Conservation (phyloP, 1,140 invertebrate species). For the Saccostrea glomerata region DNA sequence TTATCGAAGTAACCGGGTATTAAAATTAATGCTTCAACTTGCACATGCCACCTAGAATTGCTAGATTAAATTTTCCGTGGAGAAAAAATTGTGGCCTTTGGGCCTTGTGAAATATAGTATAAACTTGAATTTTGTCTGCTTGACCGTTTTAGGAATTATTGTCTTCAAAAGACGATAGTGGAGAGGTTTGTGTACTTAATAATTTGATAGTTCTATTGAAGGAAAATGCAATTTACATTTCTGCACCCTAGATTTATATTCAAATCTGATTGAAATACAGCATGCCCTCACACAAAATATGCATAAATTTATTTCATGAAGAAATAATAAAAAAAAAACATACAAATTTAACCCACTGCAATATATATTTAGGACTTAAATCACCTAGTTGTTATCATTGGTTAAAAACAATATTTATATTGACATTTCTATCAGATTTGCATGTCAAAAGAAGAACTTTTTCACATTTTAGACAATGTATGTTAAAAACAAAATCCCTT, state of each 20-base stretch:
- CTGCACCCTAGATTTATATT: conserved; percentile 17
- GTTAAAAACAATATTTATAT: too few relatives aligned
- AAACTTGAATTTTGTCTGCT: conserved; percentile 31
- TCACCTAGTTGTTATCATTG: not conserved
- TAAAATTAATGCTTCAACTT: too few relatives aligned
- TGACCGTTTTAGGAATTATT: conserved; percentile 23
- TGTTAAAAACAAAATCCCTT: not conserved
- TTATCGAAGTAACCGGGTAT: too few relatives aligned
- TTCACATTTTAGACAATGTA: not conserved
- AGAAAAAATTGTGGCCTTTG: not conserved
- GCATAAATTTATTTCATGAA: not conserved
- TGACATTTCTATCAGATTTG: conserved; percentile 27
- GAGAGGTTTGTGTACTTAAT: conserved; percentile 14
- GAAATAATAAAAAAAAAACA: not conserved
- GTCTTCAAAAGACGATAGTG: not conserved
- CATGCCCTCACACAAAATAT: conserved; percentile 1
- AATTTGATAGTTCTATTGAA: not conserved
- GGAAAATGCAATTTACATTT: conserved; percentile 29
- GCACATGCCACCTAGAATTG: too few relatives aligned
- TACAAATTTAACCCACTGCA: not conserved
- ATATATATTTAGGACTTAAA: not conserved
- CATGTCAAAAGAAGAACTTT: not conserved
- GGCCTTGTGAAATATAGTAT: not conserved
- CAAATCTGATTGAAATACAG: conserved; percentile 34
- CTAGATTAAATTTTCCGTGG: too few relatives aligned